A percentile compares a stretch with the other conserved stretches of the same genome.
These are phyloP conservation scores for Colaptes auratus DNA, from an alignment of 2,113 vertebrate genomes.

Conservation along the genomic window DNA sequence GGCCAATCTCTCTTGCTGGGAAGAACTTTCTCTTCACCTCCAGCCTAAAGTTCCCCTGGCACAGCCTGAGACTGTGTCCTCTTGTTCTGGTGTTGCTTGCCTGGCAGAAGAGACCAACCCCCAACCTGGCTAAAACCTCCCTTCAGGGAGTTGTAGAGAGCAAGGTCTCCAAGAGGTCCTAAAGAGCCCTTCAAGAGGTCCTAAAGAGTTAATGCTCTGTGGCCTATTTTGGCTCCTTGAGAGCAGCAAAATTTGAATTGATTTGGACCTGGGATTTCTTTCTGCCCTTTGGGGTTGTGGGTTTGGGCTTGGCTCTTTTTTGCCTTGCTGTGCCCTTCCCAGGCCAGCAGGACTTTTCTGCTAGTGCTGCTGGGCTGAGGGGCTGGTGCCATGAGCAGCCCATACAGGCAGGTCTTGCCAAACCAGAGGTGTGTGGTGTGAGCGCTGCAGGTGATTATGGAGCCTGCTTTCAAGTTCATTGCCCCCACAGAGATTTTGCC, in stretches of 20 bases:
- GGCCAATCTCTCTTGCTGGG: no score
- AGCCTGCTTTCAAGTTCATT: background rate
- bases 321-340: rapidly evolving
- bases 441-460: background rate
- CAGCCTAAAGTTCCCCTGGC: no score
- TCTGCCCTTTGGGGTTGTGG: background rate
- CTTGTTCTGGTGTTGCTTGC: no score
- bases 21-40: no score
- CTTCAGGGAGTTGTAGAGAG: no score
- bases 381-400: background rate
- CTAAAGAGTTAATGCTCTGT: background rate
- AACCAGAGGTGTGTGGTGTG: rapidly evolving
- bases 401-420: rapidly evolving
- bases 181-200: background rate
- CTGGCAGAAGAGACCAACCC: no score
- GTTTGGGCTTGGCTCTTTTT: background rate
- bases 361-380: background rate
- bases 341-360: background rate
- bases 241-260: background rate
- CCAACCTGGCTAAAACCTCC: no score
- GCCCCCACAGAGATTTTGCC: background rate
- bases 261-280: background rate
- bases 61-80: no score
- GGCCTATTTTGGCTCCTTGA: background rate
- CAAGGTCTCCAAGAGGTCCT: background rate